Conservation (phyloP, 2,113 vertebrate species). For the Ondatra zibethicus region DNA sequence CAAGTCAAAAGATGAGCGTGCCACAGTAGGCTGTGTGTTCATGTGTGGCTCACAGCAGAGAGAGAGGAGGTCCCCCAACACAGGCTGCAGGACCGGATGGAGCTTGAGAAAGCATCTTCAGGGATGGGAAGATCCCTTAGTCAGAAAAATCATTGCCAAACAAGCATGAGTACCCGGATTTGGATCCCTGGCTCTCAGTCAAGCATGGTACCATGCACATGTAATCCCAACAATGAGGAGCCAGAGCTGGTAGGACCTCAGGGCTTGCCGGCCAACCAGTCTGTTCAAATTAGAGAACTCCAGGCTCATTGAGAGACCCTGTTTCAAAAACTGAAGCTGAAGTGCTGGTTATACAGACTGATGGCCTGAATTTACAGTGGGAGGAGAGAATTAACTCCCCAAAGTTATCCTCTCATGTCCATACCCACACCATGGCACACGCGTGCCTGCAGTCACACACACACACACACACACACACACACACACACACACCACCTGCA, state of each 20-base stretch:
- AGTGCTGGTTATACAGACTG: background rate
- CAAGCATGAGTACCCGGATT: too few relatives aligned
- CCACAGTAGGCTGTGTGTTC: rapidly evolving
- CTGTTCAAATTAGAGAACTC: too few relatives aligned
- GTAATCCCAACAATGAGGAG: background rate
- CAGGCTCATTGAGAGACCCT: background rate
- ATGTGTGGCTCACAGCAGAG: background rate
- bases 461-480: too few relatives aligned
- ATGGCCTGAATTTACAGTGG: background rate
- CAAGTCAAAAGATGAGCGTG: background rate
- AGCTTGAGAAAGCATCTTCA: background rate
- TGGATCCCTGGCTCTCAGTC: background rate
- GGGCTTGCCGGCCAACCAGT: background rate
- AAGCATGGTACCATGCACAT: background rate
- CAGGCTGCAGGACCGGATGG: too few relatives aligned
- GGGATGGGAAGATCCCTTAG: background rate
- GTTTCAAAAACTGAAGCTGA: background rate
- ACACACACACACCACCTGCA: too few relatives aligned
- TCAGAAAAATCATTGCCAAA: background rate
- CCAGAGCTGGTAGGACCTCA: background rate
- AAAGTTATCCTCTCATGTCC: background rate
- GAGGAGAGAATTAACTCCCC: background rate
- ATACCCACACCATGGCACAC: too few relatives aligned
- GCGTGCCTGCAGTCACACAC: background rate
- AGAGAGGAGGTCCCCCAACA: background rate